A percentile compares a stretch with the other conserved stretches of the same genome.
These are phyloP conservation scores for Drosophila aldrichi DNA, from an alignment of 2,888 invertebrate genomes.

Conservation along the genomic window DNA sequence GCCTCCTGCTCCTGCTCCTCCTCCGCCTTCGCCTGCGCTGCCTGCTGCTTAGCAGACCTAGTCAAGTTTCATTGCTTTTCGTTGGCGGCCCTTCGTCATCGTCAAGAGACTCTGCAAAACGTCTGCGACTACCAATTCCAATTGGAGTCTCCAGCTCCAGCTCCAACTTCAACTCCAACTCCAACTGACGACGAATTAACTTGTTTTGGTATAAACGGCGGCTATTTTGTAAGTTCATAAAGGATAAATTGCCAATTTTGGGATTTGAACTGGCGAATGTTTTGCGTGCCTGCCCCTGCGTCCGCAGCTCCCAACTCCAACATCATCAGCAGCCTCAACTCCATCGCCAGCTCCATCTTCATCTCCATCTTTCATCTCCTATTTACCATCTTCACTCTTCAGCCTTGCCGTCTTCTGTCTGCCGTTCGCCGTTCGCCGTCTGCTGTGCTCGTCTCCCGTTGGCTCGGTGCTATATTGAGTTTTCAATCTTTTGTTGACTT, in stretches of 20 bases:
- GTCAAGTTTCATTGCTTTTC: conserved; percentile 51
- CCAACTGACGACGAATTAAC: conserved; percentile 77
- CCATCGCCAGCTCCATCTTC: conserved; percentile 7
- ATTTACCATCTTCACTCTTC: conserved; percentile 38
- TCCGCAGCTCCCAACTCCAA: conserved; percentile 2
- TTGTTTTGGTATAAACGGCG: conserved; percentile 84
- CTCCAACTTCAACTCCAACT: conserved; percentile 13
- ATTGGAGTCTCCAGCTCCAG: conserved; percentile 25
- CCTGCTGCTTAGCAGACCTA: conserved; percentile 17
- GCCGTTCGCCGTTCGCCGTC: conserved; percentile 7
- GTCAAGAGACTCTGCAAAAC: conserved; percentile 52
- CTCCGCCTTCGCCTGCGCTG: background rate
- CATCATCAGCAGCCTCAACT: background rate
- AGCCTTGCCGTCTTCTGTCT: conserved; percentile 7
- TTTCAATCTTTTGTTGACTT: conserved; percentile 82
- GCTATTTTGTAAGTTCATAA: conserved; percentile 84
- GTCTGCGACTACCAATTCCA: conserved; percentile 37
- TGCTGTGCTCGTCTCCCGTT: conserved; percentile 36
- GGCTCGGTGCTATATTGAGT: conserved; percentile 82
- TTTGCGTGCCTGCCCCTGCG: conserved; percentile 70
- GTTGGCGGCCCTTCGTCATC: conserved; percentile 82
- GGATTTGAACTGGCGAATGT: conserved; percentile 81
- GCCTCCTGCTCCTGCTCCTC: conserved; percentile 21
- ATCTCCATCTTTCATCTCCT: conserved; percentile 59
- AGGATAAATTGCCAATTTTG: conserved; percentile 84